Evolutionary conservation across 2,888 invertebrate species (phyloP).

Genomic region (Cataglyphis livida): DNA sequence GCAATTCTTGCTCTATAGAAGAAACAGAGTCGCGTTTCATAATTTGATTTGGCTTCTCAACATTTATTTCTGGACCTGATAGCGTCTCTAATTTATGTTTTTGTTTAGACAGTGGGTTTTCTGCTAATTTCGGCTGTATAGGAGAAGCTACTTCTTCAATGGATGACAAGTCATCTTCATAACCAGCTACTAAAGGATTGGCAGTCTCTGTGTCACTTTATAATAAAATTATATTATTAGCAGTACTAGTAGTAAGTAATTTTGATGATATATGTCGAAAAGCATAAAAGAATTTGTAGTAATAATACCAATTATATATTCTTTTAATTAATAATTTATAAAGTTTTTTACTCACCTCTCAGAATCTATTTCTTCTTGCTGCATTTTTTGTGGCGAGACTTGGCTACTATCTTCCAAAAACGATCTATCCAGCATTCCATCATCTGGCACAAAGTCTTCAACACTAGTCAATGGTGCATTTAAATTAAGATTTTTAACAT

Average conservation of each 20-base stretch:
- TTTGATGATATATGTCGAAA: background rate
- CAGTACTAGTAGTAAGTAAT: background rate
- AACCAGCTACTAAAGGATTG: slow-evolving; percentile 93
- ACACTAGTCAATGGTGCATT: slow-evolving; percentile 86
- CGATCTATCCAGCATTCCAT: slow-evolving; percentile 91
- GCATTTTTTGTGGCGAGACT: slow-evolving; percentile 81
- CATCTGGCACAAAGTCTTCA: slow-evolving; percentile 91
- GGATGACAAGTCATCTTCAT: slow-evolving; percentile 93
- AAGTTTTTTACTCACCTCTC: slow-evolving; percentile 85
- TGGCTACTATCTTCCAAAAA: slow-evolving; percentile 90
- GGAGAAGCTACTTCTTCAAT: slow-evolving; percentile 86
- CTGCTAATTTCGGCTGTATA: slow-evolving; percentile 78
- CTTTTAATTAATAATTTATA: background rate
- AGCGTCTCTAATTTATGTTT: slow-evolving; percentile 81
- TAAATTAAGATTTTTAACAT: slow-evolving; percentile 63
- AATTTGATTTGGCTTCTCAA: slow-evolving; percentile 66
- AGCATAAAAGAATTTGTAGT: slow-evolving; percentile 17
- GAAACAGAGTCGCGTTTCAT: slow-evolving; percentile 81
- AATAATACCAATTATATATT: background rate
- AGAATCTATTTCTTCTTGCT: slow-evolving; percentile 85
- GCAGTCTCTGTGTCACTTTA: slow-evolving; percentile 89
- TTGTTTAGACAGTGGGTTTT: slow-evolving; percentile 83
- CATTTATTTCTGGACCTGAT: slow-evolving; percentile 75
- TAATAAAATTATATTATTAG: slow-evolving; percentile 5
- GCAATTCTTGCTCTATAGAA: slow-evolving; percentile 83